Percentiles rank a stretch among this genome's conserved stretches.
Conservation (phyloP, 2,888 invertebrate species). For the Mythimna albipuncta region DNA sequence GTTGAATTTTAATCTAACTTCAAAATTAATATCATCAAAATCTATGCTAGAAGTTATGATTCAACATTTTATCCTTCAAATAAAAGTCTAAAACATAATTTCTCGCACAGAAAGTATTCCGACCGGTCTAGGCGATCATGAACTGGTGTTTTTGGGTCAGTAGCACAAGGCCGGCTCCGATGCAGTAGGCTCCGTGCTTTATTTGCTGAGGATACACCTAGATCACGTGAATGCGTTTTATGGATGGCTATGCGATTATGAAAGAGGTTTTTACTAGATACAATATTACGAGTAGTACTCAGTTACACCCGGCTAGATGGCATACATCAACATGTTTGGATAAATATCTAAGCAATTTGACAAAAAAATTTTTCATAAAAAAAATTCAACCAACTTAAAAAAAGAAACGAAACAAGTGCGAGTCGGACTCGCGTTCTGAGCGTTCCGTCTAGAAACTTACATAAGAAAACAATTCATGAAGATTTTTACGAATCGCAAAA, state of each 20-base stretch:
- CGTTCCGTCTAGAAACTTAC: too few relatives aligned
- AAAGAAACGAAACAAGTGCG: too few relatives aligned
- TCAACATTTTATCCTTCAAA: slow-evolving; percentile 33
- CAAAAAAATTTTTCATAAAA: too few relatives aligned
- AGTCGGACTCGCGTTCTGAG: too few relatives aligned
- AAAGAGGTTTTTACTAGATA: background rate
- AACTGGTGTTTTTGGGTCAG: slow-evolving; percentile 78
- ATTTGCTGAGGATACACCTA: slow-evolving; percentile 66
- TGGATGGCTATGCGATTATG: slow-evolving; percentile 29
- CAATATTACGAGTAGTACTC: too few relatives aligned
- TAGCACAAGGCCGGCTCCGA: slow-evolving; percentile 73
- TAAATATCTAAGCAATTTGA: too few relatives aligned
- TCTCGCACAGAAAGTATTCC: slow-evolving; percentile 45
- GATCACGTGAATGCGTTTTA: slow-evolving; percentile 54
- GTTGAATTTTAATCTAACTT: background rate
- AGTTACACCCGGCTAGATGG: too few relatives aligned
- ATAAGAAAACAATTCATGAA: too few relatives aligned
- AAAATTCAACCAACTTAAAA: too few relatives aligned
- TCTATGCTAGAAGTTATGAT: slow-evolving; percentile 14
- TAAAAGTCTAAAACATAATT: slow-evolving; percentile 49
- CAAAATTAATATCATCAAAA: background rate
- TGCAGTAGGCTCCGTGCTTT: slow-evolving; percentile 62
- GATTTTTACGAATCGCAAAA: too few relatives aligned
- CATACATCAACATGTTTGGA: too few relatives aligned
- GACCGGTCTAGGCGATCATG: slow-evolving; percentile 66